These are phyloP conservation scores for Lepidocyrtinus sp. DNA, from an alignment of 2,888 invertebrate species.

Conservation along the genomic window DNA sequence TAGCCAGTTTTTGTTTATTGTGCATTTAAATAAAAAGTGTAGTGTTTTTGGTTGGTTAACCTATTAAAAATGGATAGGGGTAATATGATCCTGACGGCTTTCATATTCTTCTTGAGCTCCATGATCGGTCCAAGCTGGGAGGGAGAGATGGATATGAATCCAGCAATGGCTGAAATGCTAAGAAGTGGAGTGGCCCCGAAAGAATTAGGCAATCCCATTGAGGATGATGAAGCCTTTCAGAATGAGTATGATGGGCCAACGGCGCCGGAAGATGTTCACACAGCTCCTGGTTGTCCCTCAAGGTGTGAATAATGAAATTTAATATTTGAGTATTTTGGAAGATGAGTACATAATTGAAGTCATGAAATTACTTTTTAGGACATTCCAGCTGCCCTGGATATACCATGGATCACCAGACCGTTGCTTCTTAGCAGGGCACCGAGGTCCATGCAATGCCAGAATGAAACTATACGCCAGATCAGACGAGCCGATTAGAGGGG, in stretches of 20 bases:
- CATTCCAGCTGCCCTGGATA: conserved; percentile 39
- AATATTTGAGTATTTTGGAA: not conserved
- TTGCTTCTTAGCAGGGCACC: conserved; percentile 39
- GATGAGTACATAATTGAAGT: not conserved
- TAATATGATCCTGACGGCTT: too few relatives aligned
- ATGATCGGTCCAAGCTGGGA: too few relatives aligned
- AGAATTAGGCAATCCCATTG: conserved; percentile 33
- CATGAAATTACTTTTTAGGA: not conserved
- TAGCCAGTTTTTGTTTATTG: too few relatives aligned
- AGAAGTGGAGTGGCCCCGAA: conserved; percentile 27
- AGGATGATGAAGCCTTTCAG: conserved; percentile 42
- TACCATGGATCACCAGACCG: conserved; percentile 39
- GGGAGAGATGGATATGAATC: too few relatives aligned
- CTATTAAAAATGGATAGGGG: too few relatives aligned
- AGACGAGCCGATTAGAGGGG: conserved; percentile 24
- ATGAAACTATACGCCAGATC: conserved; percentile 37
- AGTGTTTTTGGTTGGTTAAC: too few relatives aligned
- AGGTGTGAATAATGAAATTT: conserved; percentile 21
- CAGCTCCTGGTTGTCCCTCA: conserved; percentile 46
- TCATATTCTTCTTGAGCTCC: too few relatives aligned
- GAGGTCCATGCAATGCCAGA: conserved; percentile 43
- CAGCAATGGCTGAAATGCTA: conserved; percentile 28
- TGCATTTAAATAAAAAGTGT: too few relatives aligned
- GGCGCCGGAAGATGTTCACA: conserved; percentile 26
- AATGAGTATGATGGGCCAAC: conserved; percentile 33